Conservation (phyloP, 2,888 invertebrate genomes). For the Caradrina kadenii region DNA sequence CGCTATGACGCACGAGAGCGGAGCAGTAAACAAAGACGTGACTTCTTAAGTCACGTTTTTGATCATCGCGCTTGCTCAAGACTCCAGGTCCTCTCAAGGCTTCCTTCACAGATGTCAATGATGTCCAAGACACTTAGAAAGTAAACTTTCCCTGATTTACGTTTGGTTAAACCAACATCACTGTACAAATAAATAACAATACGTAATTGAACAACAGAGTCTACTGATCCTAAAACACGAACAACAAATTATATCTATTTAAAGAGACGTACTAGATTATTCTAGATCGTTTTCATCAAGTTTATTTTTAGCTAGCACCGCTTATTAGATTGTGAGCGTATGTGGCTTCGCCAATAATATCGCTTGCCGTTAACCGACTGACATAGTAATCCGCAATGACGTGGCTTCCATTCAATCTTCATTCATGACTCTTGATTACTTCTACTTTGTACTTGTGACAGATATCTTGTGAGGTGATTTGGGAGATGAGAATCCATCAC, state of each 20-base stretch:
- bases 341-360: conserved; percentile 31
- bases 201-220: background rate
- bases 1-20: no score
- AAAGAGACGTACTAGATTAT: conserved; percentile 13
- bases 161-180: no score
- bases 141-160: no score
- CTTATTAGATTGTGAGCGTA: conserved; percentile 37
- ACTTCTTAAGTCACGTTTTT: no score
- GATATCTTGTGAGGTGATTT: no score
- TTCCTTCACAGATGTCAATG: no score
- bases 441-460: background rate
- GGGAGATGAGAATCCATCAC: no score
- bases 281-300: conserved; percentile 28
- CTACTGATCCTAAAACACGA: background rate
- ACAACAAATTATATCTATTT: conserved; percentile 3
- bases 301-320: conserved; percentile 39
- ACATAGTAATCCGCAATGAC: conserved; percentile 10
- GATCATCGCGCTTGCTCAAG: no score
- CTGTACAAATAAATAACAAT: background rate
- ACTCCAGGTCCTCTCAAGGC: no score
- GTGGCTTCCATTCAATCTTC: conserved; percentile 4
- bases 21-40: no score
- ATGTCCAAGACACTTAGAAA: no score
- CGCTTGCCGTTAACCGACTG: background rate
- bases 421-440: conserved; percentile 3